phyloP scores from a whole-genome alignment of 2,113 vertebrate genomes.

The Aptenodytes forsteri region DNA sequence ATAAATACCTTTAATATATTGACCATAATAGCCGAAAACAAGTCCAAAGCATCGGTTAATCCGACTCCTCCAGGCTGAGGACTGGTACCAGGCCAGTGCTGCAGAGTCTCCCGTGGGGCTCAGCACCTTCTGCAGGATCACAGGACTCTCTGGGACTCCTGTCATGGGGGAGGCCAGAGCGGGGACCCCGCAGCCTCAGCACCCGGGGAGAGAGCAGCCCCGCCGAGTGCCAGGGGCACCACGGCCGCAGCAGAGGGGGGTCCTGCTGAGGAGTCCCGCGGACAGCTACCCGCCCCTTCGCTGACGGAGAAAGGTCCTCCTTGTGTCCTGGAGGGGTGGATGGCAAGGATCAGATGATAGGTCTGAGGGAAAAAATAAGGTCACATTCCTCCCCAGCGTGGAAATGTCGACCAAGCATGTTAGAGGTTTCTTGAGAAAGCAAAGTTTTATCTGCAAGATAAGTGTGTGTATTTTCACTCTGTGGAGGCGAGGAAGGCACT shows the following conservation, averaged over 20 bases:
- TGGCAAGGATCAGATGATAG: neutral
- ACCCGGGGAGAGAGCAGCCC: neutral
- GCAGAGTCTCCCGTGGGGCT: neutral
- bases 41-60: conserved; percentile 8
- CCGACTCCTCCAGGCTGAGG: neutral
- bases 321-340: rapidly evolving
- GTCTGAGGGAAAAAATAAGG: neutral
- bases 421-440: neutral
- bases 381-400: rapidly evolving
- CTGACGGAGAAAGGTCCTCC: neutral
- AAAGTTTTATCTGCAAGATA: neutral
- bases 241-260: rapidly evolving
- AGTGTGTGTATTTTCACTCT: rapidly evolving
- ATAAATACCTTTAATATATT: conserved; percentile 54
- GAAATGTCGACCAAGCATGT: rapidly evolving
- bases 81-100: neutral
- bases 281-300: neutral
- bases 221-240: rapidly evolving
- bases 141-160: neutral
- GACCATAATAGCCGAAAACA: conserved; percentile 33
- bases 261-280: rapidly evolving
- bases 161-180: neutral
- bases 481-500: rapidly evolving
- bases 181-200: neutral
- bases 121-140: neutral